These are phyloP conservation scores for Propithecus perrieri DNA, from an alignment of 2,797 vertebrate genomes.

Conservation along the genomic window DNA sequence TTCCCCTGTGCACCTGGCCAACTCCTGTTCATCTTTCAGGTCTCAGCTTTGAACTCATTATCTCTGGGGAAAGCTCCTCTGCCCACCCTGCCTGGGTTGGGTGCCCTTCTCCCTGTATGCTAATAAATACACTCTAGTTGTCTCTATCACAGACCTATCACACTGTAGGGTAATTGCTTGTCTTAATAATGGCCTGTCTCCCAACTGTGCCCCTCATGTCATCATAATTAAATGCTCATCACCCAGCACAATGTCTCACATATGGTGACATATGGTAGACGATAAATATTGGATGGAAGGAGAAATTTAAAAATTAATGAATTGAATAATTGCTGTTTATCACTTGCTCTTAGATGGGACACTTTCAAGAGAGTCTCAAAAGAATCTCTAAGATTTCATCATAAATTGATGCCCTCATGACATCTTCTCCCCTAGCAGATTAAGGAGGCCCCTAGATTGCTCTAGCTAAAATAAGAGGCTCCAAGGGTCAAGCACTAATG, in stretches of 20 bases:
- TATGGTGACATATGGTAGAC: neutral
- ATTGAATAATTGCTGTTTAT: neutral
- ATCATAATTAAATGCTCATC: neutral
- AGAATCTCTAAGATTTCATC: slow-evolving; percentile 20
- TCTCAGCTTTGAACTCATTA: neutral
- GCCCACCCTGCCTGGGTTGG: neutral
- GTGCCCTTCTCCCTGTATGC: neutral
- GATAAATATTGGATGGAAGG: neutral
- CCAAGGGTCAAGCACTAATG: neutral
- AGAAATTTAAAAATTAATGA: neutral
- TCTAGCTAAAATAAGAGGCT: neutral
- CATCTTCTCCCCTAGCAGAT: neutral
- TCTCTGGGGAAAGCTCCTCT: neutral
- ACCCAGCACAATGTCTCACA: neutral
- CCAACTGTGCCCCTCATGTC: neutral
- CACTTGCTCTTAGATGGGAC: neutral
- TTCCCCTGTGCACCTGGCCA: neutral
- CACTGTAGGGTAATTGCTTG: neutral
- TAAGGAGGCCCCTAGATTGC: neutral
- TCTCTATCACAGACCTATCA: neutral
- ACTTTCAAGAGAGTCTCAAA: slow-evolving; percentile 2
- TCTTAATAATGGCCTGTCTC: neutral
- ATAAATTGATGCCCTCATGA: neutral
- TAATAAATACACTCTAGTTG: neutral
- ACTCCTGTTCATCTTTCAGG: neutral